Base-by-base conservation (phyloP, 2,113 vertebrate species). In the Centropus bengalensis region DNA sequence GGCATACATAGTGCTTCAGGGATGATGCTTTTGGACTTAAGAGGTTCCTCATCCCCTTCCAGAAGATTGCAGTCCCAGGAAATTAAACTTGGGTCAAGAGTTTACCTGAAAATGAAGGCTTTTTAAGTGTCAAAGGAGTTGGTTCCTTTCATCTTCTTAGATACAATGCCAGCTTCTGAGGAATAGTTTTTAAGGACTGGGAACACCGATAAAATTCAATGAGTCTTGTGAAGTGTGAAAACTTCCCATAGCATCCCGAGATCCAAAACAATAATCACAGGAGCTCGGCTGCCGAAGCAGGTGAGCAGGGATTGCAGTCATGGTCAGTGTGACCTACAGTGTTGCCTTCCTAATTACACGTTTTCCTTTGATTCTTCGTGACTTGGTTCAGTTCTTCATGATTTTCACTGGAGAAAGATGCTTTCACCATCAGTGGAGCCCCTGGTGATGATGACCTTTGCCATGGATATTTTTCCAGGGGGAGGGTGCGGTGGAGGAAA, bases 401-500 rank as follows among this genome's bases (percentile, higher is more conserved):
- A 5, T 44, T 82, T 68, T 63, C 27, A 8, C 6, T 54, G 49
- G 40, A 69, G 36, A 45, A 91, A 28, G 63, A 38, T 54, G 30
- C 32, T 91, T 56, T 38, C 32, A 14, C 32, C 27, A 8, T 66
- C 59, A 54, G 14, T 36, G 73, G 64, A 84, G 33, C 52, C 10
- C 6, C 30, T 40, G 66, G 23, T 76, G 70, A 24, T 64, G 38
- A 17, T 64, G 38, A 17, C 9, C 7, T 3, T 7, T 3, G 32
- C 59, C 14, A 6, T 18, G 12, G 40, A 11, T 82, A 33, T 85
- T 36, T 36, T 60, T 47, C 9, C 12, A 8, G 3, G 18, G 18
- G 6, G 6, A 11, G 2, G 3, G 5, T 36, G 36, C 36, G 36
- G 36, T 36, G 5, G 14, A 19, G 5, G 2, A 4, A 4, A 2